Evolutionary conservation across 2,113 vertebrate species (phyloP).

Genomic region (Pardalotus punctatus): DNA sequence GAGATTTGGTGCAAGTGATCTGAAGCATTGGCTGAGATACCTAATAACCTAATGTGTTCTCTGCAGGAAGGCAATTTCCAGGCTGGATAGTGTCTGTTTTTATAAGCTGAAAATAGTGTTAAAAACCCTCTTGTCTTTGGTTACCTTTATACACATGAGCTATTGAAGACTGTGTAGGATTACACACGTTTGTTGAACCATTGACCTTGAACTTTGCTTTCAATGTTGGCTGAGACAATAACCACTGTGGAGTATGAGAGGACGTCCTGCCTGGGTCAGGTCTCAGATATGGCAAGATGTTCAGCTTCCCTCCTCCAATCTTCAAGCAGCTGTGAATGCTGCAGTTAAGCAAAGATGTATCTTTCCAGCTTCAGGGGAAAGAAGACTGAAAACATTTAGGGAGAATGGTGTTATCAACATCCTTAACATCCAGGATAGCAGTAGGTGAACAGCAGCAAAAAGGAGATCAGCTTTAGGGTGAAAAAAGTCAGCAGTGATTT

Average conservation of each 20-base stretch:
- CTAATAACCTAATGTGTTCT: background rate
- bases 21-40: background rate
- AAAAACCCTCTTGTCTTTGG: background rate
- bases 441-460: background rate
- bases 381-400: background rate
- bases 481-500: background rate
- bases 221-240: background rate
- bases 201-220: background rate
- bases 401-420: background rate
- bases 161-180: background rate
- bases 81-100: background rate
- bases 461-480: background rate
- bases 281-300: background rate
- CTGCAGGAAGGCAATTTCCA: background rate
- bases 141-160: background rate
- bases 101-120: background rate
- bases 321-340: background rate
- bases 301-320: background rate
- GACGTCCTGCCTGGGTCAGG: background rate
- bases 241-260: background rate
- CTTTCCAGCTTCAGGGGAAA: background rate
- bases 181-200: background rate
- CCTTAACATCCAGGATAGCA: background rate
- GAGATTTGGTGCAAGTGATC: background rate
- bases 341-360: background rate